Base-by-base conservation (phyloP, 2,797 vertebrate species). In the Propithecus deckenii region DNA sequence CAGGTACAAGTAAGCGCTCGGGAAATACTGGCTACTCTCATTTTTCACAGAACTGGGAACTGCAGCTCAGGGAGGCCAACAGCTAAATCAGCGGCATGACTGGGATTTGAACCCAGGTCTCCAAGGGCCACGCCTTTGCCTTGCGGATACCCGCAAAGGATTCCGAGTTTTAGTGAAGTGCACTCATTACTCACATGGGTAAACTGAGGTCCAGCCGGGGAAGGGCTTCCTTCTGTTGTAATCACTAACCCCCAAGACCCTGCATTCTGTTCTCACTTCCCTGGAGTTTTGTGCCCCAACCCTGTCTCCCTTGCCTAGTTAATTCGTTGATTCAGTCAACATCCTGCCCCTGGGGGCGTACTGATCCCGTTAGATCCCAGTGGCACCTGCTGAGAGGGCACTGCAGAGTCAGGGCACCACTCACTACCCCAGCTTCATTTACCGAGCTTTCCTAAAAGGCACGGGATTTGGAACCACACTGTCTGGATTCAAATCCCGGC, bases 31-130 rank as follows among this genome's bases (percentile, higher is more conserved):
- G 41, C 55, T 71, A 32, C 30, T 71, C 3, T 74, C 4, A 13
- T 23, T 50, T 63, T 92, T 75, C 43, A 50, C 59, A 69, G 52
- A 52, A 12, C 0, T 89, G 52, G 10, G 12, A 30, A 23, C 22
- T 84, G 71, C 35, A 57, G 11, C 12, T 35, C 17, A 15, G 65
- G 35, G 35, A 55, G 52, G 43, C 18, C n/a, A 48, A 59, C 59
- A 52, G 80, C 18, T 55, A 43, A 61, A 22, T 20, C 11, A 11
- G 41, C 1, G 4, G 8, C 61, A 78, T 67, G 41, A 32, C 18
- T 89, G 69, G 46, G 72, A 88, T 81, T 91, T 71, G 85, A 92
- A 92, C n/a, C 59, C 63, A 80, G 52, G 52, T 80, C 50, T 78
- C 35, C 65, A 83, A 67, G 57, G 69, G 38, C 14, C 22, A 1